Conservation (phyloP, 2,113 vertebrate genomes). For the Chrysochloris asiatica region DNA sequence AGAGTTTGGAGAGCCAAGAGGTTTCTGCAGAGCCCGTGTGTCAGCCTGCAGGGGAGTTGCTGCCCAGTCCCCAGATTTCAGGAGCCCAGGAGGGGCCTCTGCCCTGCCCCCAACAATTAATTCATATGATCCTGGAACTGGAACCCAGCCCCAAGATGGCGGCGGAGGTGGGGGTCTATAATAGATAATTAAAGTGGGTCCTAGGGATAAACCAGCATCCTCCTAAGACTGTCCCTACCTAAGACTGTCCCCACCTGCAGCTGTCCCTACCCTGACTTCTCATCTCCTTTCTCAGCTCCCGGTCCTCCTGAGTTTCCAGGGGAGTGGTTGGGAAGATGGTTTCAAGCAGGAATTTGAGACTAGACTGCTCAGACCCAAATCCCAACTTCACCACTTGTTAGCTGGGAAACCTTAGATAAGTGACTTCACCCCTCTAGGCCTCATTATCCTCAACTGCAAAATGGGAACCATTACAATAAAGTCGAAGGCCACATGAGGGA, state of each 20-base stretch:
- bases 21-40: neutral
- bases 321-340: too few relatives aligned
- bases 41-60: neutral
- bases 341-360: neutral
- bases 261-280: accelerated
- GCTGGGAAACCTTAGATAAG: neutral
- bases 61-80: neutral
- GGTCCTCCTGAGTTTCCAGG: neutral
- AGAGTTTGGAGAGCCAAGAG: neutral
- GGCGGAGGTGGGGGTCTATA: too few relatives aligned
- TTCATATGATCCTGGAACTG: too few relatives aligned
- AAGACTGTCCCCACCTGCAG: too few relatives aligned
- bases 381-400: neutral
- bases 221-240: accelerated
- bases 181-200: neutral
- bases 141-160: neutral
- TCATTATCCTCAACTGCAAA: neutral
- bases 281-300: neutral
- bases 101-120: too few relatives aligned
- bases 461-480: neutral
- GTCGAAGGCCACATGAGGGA: neutral
- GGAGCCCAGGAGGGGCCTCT: neutral
- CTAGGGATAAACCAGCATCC: neutral
- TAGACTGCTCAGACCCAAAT: neutral
- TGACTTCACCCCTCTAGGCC: neutral